Conservation (phyloP, 2,797 vertebrate genomes). For the Enteromius afrohamiltoni region DNA sequence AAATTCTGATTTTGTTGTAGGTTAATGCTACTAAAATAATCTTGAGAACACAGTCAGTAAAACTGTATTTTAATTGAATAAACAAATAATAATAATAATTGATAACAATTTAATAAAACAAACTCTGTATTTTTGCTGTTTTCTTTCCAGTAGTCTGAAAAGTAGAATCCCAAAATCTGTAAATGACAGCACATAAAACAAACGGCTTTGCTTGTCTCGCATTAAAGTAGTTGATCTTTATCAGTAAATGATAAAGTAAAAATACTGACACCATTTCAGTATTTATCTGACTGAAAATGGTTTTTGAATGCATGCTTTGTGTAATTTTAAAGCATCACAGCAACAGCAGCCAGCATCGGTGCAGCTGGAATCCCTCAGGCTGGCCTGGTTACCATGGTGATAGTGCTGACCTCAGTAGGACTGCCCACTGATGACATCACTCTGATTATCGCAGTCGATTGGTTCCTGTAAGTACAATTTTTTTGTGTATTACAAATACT, state of each 20-base stretch:
- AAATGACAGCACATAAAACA: not conserved
- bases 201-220: not conserved
- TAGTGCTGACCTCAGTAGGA: slow-evolving; percentile 95
- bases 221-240: not conserved
- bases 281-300: not conserved
- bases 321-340: slow-evolving; percentile 85
- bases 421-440: slow-evolving; percentile 96
- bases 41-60: not conserved
- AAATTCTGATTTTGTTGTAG: not conserved
- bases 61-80: not conserved
- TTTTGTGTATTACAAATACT: not conserved
- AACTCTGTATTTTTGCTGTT: not conserved
- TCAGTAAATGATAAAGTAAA: too few species aligned
- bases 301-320: slow-evolving; percentile 33
- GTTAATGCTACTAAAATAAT: not conserved
- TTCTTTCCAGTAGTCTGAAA: not conserved
- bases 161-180: not conserved
- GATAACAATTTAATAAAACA: not conserved
- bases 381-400: slow-evolving; percentile 98
- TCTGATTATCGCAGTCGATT: slow-evolving; percentile 96
- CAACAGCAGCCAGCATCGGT: slow-evolving; percentile 96
- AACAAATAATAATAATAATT: not conserved
- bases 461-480: slow-evolving; percentile 92
- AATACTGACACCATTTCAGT: not conserved
- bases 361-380: slow-evolving; percentile 98